Evolutionary conservation across 2,888 invertebrate species (phyloP).

Genomic region (Phrixothrix hirtus): DNA sequence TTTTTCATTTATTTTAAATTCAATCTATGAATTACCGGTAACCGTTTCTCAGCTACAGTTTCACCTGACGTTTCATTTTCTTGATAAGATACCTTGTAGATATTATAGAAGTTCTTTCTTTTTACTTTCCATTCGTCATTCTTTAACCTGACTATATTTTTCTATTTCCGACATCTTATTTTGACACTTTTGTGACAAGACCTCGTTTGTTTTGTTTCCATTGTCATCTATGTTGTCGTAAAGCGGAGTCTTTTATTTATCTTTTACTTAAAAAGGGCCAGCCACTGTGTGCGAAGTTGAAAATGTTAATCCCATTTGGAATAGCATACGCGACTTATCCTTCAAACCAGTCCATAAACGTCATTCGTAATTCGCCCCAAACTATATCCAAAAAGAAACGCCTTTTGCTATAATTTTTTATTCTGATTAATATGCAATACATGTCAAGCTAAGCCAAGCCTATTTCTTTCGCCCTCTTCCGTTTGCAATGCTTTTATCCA

Average conservation of each 20-base stretch:
- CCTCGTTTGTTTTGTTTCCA: slow-evolving; percentile 21
- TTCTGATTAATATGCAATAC: slow-evolving; percentile 16
- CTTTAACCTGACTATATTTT: slow-evolving; percentile 23
- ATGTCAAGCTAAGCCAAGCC: slow-evolving; percentile 12
- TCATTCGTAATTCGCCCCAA: slow-evolving; percentile 8
- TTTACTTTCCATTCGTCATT: slow-evolving; percentile 20
- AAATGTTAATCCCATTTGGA: background rate
- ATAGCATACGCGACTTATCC: background rate
- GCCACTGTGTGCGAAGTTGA: background rate
- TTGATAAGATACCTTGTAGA: no score
- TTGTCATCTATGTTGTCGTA: slow-evolving; percentile 17
- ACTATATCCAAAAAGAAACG: slow-evolving; percentile 6
- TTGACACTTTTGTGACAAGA: slow-evolving; percentile 22
- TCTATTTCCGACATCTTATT: slow-evolving; percentile 24
- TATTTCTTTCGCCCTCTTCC: slow-evolving; percentile 9
- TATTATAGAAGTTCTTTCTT: no score
- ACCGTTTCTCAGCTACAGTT: no score
- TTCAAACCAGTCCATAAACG: slow-evolving; percentile 3
- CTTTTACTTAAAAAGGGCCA: slow-evolving; percentile 18
- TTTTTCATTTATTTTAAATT: no score
- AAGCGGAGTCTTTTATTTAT: no score
- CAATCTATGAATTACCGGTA: no score
- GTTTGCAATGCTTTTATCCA: slow-evolving; percentile 3
- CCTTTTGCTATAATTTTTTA: slow-evolving; percentile 11
- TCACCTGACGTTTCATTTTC: no score